Conservation (phyloP, 2,797 vertebrate genomes). For the Nannoperca obscura region DNA sequence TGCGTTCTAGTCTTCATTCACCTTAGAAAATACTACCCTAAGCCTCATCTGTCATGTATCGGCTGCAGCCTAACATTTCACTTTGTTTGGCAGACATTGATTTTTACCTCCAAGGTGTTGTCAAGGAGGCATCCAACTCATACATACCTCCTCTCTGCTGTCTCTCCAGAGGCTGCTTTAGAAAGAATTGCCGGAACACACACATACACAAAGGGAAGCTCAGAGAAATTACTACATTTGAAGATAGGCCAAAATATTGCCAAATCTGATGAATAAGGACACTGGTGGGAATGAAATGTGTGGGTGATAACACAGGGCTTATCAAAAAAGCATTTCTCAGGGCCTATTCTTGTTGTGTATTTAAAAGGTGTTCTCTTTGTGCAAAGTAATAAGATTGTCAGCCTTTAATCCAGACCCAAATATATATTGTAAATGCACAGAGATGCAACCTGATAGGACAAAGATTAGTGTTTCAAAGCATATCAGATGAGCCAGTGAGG, state of each 20-base stretch:
- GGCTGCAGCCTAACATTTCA: conserved; percentile 82
- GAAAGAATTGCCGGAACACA: conserved; percentile 54
- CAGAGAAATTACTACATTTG: conserved; percentile 52
- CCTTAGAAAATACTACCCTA: conserved; percentile 77
- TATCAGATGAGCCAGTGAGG: conserved; percentile 34
- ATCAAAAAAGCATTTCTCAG: conserved; percentile 43
- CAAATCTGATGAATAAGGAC: conserved; percentile 51
- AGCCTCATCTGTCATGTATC: conserved; percentile 81
- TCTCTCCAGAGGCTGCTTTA: conserved; percentile 69
- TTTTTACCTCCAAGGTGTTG: conserved; percentile 84
- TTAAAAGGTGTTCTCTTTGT: conserved; percentile 28
- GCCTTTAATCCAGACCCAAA: conserved; percentile 38
- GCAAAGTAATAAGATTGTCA: conserved; percentile 35
- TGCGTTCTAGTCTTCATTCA: conserved; percentile 76
- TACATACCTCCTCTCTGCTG: conserved; percentile 66
- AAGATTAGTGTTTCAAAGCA: conserved; percentile 38
- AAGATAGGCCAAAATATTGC: conserved; percentile 53
- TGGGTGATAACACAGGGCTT: conserved; percentile 38
- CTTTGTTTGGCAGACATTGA: conserved; percentile 85
- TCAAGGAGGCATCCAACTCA: conserved; percentile 80
- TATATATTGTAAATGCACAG: conserved; percentile 31
- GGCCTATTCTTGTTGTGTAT: conserved; percentile 21
- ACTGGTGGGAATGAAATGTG: conserved; percentile 44
- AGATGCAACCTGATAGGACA: conserved; percentile 30
- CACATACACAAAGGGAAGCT: conserved; percentile 26